Evolutionary conservation across 2,113 vertebrate genomes (phyloP).

Genomic region (Colistium nudipinnis): DNA sequence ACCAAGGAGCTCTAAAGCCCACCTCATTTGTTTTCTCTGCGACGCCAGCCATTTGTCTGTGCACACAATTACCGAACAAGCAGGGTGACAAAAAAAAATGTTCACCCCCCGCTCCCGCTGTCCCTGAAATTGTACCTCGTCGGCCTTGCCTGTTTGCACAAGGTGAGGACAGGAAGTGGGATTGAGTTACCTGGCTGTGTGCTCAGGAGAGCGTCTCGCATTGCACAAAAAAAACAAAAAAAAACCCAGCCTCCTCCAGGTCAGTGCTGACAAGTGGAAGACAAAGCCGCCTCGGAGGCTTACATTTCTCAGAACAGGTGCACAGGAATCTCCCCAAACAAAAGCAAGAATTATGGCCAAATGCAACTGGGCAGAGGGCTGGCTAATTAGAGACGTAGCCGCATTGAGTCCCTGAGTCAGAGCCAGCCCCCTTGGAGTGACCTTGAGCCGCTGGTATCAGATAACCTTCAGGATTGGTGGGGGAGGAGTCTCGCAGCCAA

Average conservation of each 20-base stretch:
- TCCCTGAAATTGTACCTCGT: constrained; percentile 32
- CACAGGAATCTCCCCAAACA: not conserved
- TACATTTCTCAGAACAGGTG: not conserved
- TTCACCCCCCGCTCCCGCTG: constrained; percentile 9
- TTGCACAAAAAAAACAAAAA: constrained; percentile 60
- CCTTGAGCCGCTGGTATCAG: constrained; percentile 50
- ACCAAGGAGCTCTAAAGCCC: constrained; percentile 23
- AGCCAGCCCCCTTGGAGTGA: constrained; percentile 34
- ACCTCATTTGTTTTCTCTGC: constrained; percentile 60
- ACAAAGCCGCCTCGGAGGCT: not conserved
- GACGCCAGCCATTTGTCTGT: constrained; percentile 34
- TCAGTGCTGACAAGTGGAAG: constrained; percentile 36
- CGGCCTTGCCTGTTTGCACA: constrained; percentile 28
- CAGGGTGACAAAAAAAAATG: constrained; percentile 21
- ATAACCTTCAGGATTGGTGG: constrained; percentile 52
- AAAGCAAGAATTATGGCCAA: not conserved
- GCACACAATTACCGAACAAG: constrained; percentile 44
- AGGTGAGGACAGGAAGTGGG: constrained; percentile 64
- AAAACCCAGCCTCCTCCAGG: constrained; percentile 42
- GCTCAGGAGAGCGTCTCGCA: constrained; percentile 36
- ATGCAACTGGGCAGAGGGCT: not conserved
- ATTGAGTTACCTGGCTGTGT: constrained; percentile 57
- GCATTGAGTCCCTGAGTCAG: constrained; percentile 31
- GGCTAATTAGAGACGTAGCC: not conserved
- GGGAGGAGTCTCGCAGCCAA: constrained; percentile 11